Evolutionary conservation across 2,888 invertebrate species (phyloP).

Genomic region (Drosophila dives): DNA sequence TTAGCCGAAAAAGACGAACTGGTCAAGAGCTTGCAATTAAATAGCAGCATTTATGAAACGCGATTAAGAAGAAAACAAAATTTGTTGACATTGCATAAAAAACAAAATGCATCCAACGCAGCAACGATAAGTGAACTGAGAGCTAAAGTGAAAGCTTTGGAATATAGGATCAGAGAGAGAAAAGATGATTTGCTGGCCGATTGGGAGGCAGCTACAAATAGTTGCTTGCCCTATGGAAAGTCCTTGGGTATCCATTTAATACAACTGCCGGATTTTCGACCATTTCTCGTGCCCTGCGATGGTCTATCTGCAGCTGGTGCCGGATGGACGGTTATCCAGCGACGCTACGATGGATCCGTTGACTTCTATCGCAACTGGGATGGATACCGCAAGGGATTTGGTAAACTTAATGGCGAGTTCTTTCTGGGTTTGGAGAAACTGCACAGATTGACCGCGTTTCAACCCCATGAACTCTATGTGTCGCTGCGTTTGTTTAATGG

Average conservation of each 20-base stretch:
- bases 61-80: constrained; percentile 60
- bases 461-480: constrained; percentile 87
- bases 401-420: constrained; percentile 89
- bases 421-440: constrained; percentile 90
- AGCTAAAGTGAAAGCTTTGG: constrained; percentile 31
- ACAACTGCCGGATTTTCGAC: constrained; percentile 82
- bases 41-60: constrained; percentile 53
- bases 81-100: constrained; percentile 37
- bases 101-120: constrained; percentile 46
- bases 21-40: constrained; percentile 49
- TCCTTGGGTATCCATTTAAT: constrained; percentile 57
- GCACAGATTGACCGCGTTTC: constrained; percentile 84
- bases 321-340: constrained; percentile 89
- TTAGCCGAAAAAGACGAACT: constrained; percentile 41
- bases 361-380: constrained; percentile 88
- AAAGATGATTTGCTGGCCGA: constrained; percentile 66
- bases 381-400: constrained; percentile 89
- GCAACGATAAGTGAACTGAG: constrained; percentile 47
- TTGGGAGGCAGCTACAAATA: constrained; percentile 66
- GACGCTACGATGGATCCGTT: constrained; percentile 88
- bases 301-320: constrained; percentile 84
- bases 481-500: constrained; percentile 87
- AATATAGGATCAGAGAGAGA: constrained; percentile 51
- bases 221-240: constrained; percentile 55
- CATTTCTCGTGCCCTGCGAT: constrained; percentile 61